Evolutionary conservation across 2,113 vertebrate species (phyloP), one percentile per base, ranked within the genome.

Genomic region (Eublepharis macularius): DNA sequence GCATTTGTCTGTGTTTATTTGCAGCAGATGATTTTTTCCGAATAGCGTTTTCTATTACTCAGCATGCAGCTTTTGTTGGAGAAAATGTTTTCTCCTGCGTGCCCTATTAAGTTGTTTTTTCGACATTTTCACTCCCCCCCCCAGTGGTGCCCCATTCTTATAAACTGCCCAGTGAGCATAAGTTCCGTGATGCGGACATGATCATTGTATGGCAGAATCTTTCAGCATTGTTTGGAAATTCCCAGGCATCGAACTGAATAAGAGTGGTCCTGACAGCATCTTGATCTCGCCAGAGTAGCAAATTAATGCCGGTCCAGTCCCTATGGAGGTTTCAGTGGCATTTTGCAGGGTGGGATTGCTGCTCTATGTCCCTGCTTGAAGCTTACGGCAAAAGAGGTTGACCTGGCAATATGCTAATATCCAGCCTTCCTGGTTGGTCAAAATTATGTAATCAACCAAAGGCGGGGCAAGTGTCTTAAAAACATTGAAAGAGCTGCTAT

Each of bases 61-160:
- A 51, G 70, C 81, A 60, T 54, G 80, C 82, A 41, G 74, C 60
- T 41, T 65, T 88, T 85, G 66, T 49, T 11, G 54, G 84, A 91
- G 87, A 84, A 90, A 69, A 90, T 43, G 73, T 85, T 93, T 93
- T 91, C 73, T 94, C 21, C 47, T 49, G 43, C 66, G 43, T 81
- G 76, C 80, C 83, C 43, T 87, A 36, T 45, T 57, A 76, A 76
- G 24, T 54, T 43, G 29, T 8, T 69, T 70, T 34, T 24, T 24
- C 12, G 3, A 29, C 14, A 12, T 74, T 13, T 21, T 0, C 32
- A 57, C 34, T 29, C 10, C 14, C 17, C 19, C 11, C 32, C 21
- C 72, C 21, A 24, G 81, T 17, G 47, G 29, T 43, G 47, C 88
- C 87, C 84, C 24, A 0, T 82, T 90, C 88, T 89, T 80, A 75